phyloP scores from a whole-genome alignment of 2,113 vertebrate genomes.

The Amphiprion percula region DNA sequence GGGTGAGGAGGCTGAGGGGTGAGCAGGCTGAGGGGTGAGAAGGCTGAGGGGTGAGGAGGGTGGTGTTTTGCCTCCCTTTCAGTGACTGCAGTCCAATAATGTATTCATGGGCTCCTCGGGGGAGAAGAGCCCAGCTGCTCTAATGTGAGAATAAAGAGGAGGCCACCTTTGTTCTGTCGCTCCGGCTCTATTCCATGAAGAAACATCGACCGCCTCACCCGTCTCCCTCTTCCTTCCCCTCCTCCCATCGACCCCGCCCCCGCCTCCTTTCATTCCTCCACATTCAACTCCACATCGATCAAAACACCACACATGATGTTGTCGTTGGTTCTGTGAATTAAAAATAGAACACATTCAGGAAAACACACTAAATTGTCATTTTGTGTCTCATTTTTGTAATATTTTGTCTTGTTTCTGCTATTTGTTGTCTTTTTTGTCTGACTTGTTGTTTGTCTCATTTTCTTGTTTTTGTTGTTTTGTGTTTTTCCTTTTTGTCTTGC shows the following conservation, averaged over 20 bases:
- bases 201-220: constrained; percentile 35
- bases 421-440: too few species aligned
- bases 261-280: constrained; percentile 50
- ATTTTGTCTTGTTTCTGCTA: too few species aligned
- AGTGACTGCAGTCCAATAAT: constrained; percentile 62
- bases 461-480: too few species aligned
- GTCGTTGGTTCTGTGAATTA: too few species aligned
- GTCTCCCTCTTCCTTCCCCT: constrained; percentile 78
- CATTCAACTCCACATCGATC: not conserved
- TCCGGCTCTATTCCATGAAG: constrained; percentile 49
- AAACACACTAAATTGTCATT: too few species aligned
- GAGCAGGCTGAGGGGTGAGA: not conserved
- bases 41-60: not conserved
- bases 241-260: not conserved
- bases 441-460: too few species aligned
- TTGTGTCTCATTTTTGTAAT: too few species aligned
- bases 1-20: too few species aligned
- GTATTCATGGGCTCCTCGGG: constrained; percentile 84
- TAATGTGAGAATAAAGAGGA: constrained; percentile 89
- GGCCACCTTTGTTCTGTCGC: constrained; percentile 83
- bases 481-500: too few species aligned
- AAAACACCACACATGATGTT: too few species aligned
- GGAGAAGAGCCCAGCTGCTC: constrained; percentile 88
- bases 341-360: too few species aligned
- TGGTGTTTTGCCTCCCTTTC: constrained; percentile 40